Evolutionary conservation across 1,140 invertebrate genomes (phyloP).

Genomic region (Zaprionus tsacasi): DNA sequence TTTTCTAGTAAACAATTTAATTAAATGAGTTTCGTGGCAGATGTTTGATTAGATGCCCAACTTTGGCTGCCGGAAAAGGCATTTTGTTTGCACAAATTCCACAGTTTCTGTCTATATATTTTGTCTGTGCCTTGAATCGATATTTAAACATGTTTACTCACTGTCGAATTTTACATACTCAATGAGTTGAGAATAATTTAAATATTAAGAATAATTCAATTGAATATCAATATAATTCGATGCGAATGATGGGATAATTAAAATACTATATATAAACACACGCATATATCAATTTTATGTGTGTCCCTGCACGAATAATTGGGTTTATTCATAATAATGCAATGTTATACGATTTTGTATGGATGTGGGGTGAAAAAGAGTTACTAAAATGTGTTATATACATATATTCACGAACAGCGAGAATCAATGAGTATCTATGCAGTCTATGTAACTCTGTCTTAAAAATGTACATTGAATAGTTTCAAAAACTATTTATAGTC

Average conservation of each 20-base stretch:
- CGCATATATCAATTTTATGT: neutral
- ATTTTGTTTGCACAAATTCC: constrained; percentile 2
- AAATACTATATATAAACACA: neutral
- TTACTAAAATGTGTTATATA: no score
- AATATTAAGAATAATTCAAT: neutral
- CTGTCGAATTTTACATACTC: neutral
- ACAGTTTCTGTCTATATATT: neutral
- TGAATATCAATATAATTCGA: neutral
- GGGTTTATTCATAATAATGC: neutral
- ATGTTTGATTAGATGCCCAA: neutral
- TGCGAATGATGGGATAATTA: neutral
- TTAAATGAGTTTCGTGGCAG: neutral
- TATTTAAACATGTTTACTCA: neutral
- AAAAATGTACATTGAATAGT: neutral
- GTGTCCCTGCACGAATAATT: neutral
- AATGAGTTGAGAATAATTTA: neutral
- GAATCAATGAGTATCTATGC: no score
- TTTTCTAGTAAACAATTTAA: neutral
- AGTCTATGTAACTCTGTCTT: neutral
- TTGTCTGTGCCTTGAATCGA: neutral
- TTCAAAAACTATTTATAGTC: neutral
- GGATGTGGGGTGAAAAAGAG: no score
- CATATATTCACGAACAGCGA: no score
- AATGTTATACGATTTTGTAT: neutral
- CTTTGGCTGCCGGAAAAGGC: neutral